Evolutionary conservation across 2,113 vertebrate genomes (phyloP), one percentile per base, ranked within the genome.

Genomic region (Platichthys flesus): DNA sequence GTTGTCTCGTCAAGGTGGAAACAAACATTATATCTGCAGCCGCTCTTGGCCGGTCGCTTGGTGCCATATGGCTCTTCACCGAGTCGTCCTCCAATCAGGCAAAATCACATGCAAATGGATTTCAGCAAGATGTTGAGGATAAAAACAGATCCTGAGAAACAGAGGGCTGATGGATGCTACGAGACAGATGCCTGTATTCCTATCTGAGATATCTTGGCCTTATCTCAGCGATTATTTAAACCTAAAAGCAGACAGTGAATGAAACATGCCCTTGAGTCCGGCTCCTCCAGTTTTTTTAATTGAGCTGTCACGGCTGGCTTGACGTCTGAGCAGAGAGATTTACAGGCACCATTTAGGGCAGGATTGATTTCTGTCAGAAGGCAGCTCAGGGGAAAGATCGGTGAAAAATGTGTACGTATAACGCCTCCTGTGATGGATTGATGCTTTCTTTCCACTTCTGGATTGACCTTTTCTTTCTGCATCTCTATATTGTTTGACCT

Each of bases 351-450:
- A 80, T 88, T 89, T 83, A 75, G 64, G 35, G 3, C 13, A 21
- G n/a, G 60, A 86, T 75, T 89, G 85, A 88, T 89, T 81, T 75
- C 55, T 79, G 67, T 84, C 51, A 2, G 18, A 40, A 12, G 61
- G 60, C 60, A 24, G 76, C 76, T 76, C 52, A 35, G 63, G 40
- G 71, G 52, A 74, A 37, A 78, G 47, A 65, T 57, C 13, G 58
- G 51, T 58, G 56, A 61, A 55, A 67, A 61, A 65, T 28, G 9
- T 52, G 3, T 18, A 40, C 45, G 35, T 61, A 37, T 20, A 8
- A 28, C 26, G 20, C 8, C n/a, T 15, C 24, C 21, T 71, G 24
- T 82, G 81, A 85, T 71, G 74, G 83, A 83, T 77, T 54, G 26
- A 54, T 42, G 66, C 26, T 16, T 68, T 83, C 23, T 54, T 18